phyloP scores from a whole-genome alignment of 2,888 invertebrate species.

The Caenorhabditis sp. region DNA sequence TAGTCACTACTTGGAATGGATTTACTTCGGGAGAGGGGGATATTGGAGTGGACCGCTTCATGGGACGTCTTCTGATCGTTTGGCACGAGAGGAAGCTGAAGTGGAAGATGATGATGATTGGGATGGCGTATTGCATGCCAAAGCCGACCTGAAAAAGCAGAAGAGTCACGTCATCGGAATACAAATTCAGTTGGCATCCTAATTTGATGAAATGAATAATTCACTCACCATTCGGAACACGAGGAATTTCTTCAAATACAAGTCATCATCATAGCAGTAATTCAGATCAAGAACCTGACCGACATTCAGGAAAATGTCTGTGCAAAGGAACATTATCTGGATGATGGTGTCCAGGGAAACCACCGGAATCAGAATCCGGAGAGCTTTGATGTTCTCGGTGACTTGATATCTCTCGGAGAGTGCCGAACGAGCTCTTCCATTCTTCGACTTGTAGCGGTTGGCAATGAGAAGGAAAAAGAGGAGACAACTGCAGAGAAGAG shows the following conservation, averaged over 20 bases:
- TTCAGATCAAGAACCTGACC: conserved; percentile 55
- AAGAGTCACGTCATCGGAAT: too few relatives aligned
- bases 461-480: conserved; percentile 41
- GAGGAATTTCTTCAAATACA: conserved; percentile 44
- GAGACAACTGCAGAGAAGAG: conserved; percentile 20
- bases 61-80: conserved; percentile 17
- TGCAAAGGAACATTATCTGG: conserved; percentile 49
- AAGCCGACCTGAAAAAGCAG: conserved; percentile 51
- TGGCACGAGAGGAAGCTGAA: conserved; percentile 28
- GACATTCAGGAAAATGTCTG: conserved; percentile 35
- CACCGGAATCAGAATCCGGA: conserved; percentile 45
- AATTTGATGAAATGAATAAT: too few relatives aligned
- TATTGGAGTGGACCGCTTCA: conserved; percentile 2
- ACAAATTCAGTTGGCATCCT: too few relatives aligned
- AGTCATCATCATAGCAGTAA: conserved; percentile 51
- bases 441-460: conserved; percentile 40
- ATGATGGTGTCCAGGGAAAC: conserved; percentile 38
- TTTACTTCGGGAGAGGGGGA: conserved; percentile 24
- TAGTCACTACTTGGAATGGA: conserved; percentile 26
- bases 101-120: conserved; percentile 32
- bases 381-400: conserved; percentile 46
- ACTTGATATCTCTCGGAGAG: conserved; percentile 55
- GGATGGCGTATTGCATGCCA: conserved; percentile 42
- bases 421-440: conserved; percentile 26
- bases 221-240: conserved; percentile 49